Base-by-base conservation (phyloP, 2,113 vertebrate genomes). In the Onychostruthus taczanowskii region DNA sequence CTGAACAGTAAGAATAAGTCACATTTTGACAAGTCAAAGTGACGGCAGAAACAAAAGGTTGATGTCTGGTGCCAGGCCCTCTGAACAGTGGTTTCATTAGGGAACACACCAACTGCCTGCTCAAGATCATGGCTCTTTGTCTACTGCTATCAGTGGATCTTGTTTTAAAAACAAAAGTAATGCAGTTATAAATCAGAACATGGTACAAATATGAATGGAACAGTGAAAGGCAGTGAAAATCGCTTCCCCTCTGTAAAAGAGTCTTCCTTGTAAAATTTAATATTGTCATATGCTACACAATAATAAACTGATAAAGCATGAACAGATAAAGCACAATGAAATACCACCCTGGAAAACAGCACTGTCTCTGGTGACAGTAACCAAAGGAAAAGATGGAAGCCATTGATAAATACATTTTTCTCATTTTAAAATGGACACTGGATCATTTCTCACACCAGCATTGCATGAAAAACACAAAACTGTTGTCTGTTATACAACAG, bases 321-420 rank as follows among this genome's bases (percentile, higher is more conserved):
- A 78, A 41, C 58, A 87, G 73, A 80, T 78, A 95, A 89, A 89
- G 66, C 37, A 70, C 56, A 95, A 95, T 93, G 78, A 96, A 95
- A 97, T 83, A 81, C 16, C 5, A 2, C 81, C 72, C 84, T 77
- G 67, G 88, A 66, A 87, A 90, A 82, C 59, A 58, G n/a, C n/a
- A 39, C 81, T 76, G 39, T 53, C 35, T 49, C 21, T 33, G 41
- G 19, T 35, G 23, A 75, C 14, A 66, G 20, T 43, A 73, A 87
- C 17, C 72, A 87, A 68, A 68, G 30, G 19, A 82, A 77, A 79
- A 83, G 69, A 94, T 73, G 39, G 53, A 90, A 83, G 70, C 33
- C 31, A 52, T 4, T 43, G 61, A 84, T 80, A 77, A 84, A 17
- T 50, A 84, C 47, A 19, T 69, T 90, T 75, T 95, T 90, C 81